Conservation (phyloP, 2,113 vertebrate genomes). For the Romanogobio albipinnatus region DNA sequence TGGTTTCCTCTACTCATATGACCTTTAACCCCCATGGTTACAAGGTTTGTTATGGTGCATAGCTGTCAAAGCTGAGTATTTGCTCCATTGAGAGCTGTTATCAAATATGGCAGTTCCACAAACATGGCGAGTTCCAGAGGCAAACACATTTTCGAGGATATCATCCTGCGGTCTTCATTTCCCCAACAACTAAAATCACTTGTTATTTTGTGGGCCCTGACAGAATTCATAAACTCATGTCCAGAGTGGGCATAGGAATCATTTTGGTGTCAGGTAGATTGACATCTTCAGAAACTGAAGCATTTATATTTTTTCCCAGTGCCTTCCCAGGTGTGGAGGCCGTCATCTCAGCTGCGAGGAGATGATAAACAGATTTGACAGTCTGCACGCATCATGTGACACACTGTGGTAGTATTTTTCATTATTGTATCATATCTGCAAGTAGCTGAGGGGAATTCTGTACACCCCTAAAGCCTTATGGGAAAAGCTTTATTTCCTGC, state of each 20-base stretch:
- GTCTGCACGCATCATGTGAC: neutral
- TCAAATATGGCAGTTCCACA: conserved; percentile 11
- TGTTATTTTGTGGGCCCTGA: conserved; percentile 29
- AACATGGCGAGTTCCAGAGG: conserved; percentile 5
- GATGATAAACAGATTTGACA: conserved; percentile 46
- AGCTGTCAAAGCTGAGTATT: neutral
- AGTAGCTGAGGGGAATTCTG: neutral
- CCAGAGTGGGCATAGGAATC: neutral
- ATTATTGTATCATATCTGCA: conserved; percentile 24
- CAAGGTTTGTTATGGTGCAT: neutral
- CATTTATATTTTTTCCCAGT: neutral
- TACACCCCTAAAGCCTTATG: neutral
- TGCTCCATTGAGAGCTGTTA: neutral
- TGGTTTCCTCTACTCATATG: neutral
- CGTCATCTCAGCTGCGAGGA: conserved; percentile 20
- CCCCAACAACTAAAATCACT: neutral
- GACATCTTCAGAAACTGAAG: conserved; percentile 26
- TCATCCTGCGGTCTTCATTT: conserved; percentile 8
- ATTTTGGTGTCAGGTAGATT: conserved; percentile 1
- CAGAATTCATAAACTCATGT: conserved; percentile 28
- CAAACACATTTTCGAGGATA: conserved; percentile 29
- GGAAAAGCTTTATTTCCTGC: neutral
- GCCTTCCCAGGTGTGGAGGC: conserved; percentile 26
- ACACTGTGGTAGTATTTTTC: conserved; percentile 2
- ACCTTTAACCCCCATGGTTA: conserved; percentile 1